Conservation (phyloP, 2,113 vertebrate species). For the Myodes glareolus region DNA sequence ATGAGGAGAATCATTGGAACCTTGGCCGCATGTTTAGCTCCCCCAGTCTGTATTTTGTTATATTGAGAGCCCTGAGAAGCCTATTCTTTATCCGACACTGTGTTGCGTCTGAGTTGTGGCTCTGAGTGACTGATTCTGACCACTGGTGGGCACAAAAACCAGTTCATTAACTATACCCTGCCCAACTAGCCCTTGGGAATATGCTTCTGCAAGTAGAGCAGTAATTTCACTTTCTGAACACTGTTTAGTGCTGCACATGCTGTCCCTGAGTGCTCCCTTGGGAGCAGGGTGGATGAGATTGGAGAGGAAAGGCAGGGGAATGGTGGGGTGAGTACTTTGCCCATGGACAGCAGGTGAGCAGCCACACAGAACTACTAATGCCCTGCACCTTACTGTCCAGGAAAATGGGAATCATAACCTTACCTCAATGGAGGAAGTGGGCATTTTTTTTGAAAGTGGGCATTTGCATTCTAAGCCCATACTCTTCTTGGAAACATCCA, state of each 20-base stretch:
- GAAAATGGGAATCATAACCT: not conserved
- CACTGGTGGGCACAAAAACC: not conserved
- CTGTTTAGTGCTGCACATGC: not conserved
- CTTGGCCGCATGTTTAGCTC: not conserved
- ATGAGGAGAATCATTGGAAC: not conserved
- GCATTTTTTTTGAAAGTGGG: fast-evolving
- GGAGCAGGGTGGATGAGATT: not conserved
- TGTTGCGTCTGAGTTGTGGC: not conserved
- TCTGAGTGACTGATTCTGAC: not conserved
- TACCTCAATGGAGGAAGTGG: not conserved
- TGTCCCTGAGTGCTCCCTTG: not conserved
- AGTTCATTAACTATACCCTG: slow-evolving; percentile 1
- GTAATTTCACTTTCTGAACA: not conserved
- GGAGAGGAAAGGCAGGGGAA: not conserved
- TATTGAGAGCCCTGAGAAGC: not conserved
- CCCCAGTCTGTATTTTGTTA: not conserved
- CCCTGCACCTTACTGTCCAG: not conserved
- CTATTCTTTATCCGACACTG: not conserved
- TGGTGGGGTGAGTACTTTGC: not conserved
- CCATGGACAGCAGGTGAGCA: not conserved
- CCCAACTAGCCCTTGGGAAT: not conserved
- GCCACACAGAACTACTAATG: not conserved
- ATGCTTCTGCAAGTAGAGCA: not conserved
- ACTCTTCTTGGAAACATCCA: not conserved
- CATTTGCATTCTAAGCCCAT: not conserved